Evolutionary conservation across 1,140 invertebrate species (phyloP), one percentile per base, ranked within the genome.

Genomic region (Chionoecetes opilio): DNA sequence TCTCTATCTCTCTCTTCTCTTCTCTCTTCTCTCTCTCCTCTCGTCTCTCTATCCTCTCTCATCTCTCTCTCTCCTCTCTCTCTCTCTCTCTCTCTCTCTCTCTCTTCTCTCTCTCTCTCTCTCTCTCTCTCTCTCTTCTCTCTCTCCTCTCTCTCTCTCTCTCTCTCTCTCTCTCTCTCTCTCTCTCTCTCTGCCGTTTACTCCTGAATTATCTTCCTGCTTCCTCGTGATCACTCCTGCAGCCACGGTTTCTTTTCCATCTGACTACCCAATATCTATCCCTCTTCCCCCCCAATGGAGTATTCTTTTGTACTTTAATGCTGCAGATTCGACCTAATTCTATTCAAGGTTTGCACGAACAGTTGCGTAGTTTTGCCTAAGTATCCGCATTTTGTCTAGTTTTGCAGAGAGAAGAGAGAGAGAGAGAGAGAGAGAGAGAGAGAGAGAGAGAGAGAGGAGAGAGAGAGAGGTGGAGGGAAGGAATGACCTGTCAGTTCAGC

Each of bases 91-190:
- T 75, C 41, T 75, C 46, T 92, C 46, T 92, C 32, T 82, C 91
- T 82, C 29, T 92, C 91, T 92, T 92, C 91, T 92, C 14, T 82
- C 87, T 89, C 35, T 89, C 87, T 84, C 82, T 84, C 82, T 84
- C 82, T 84, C 82, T 84, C 82, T 84, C 82, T 84, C 82, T 84
- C 82, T 84, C 82, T 84, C 82, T 84, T 88, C 32, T 88, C 86
- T 88, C 32, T 88, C 86, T 84, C 82, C 63, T 75, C 63, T 75
- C 63, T 75, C 63, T 75, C 63, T 75, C 63, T 75, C 63, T 75
- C 63, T 75, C 63, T 75, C 63, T 75, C 63, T 75, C 63, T 75
- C 63, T 75, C 63, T 75, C 63, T 75, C 63, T 37, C 26, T 88
- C 86, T 35, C 35, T 35, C n/a, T 29, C 41, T 88, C 32, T 38